Conservation (phyloP, 2,888 invertebrate species). For the Pseudeuparius sepicola region DNA sequence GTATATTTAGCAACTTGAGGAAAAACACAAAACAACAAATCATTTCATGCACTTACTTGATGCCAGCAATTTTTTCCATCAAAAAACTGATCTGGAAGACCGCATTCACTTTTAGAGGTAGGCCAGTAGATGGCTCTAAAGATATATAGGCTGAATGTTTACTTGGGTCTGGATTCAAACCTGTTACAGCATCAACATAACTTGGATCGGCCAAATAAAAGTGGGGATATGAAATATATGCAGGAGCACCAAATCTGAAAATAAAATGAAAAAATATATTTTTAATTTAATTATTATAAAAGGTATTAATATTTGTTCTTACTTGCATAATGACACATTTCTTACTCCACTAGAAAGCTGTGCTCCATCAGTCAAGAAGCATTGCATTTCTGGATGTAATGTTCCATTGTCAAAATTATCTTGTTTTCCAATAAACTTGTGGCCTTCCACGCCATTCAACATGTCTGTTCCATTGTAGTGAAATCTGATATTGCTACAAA, state of each 20-base stretch:
- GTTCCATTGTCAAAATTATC: slow-evolving; percentile 65
- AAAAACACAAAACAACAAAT: too few species aligned
- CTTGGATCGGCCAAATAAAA: slow-evolving; percentile 63
- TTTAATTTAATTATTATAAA: too few species aligned
- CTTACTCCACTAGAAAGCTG: slow-evolving; percentile 51
- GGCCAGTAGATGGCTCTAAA: slow-evolving; percentile 67
- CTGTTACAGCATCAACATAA: slow-evolving; percentile 53
- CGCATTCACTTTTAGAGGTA: slow-evolving; percentile 63
- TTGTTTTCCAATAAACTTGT: slow-evolving; percentile 46
- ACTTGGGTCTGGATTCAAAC: slow-evolving; percentile 53
- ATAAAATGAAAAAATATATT: too few species aligned
- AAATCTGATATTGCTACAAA: too few species aligned
- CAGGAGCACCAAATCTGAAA: slow-evolving; percentile 75
- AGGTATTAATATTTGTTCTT: slow-evolving; percentile 21
- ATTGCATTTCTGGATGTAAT: slow-evolving; percentile 48
- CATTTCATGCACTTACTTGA: slow-evolving; percentile 47
- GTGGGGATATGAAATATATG: slow-evolving; percentile 73
- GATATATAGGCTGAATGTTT: slow-evolving; percentile 56
- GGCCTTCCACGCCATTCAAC: too few species aligned
- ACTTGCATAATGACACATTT: slow-evolving; percentile 59
- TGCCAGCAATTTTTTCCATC: slow-evolving; percentile 42
- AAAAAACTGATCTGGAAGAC: slow-evolving; percentile 69
- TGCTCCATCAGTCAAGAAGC: slow-evolving; percentile 47
- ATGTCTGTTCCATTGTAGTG: too few species aligned
- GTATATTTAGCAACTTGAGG: too few species aligned